phyloP scores from a whole-genome alignment of 1,140 invertebrate species.

The Asobara japonica region DNA sequence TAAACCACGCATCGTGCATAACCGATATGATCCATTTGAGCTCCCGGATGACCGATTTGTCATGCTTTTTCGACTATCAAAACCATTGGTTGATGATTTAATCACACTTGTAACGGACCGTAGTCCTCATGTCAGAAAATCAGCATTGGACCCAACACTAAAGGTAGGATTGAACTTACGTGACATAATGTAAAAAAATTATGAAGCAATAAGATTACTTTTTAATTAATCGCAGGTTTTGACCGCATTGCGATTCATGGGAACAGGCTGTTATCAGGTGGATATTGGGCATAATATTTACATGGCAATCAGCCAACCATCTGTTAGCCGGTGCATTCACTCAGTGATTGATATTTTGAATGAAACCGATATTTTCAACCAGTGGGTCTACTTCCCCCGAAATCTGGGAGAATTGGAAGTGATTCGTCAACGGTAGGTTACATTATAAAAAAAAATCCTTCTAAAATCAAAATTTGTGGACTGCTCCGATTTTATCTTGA shows the following conservation, averaged over 20 bases:
- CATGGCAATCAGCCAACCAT: constrained; percentile 33
- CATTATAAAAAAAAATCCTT: no score
- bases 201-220: no score
- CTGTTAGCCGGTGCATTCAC: constrained; percentile 26
- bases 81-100: no score
- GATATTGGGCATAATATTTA: constrained; percentile 29
- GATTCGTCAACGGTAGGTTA: constrained; percentile 22
- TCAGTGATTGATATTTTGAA: constrained; percentile 26
- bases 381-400: constrained; percentile 27
- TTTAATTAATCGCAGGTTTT: constrained; percentile 27
- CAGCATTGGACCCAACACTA: neutral
- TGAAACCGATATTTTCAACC: constrained; percentile 18
- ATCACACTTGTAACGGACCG: neutral
- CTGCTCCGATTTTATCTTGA: no score
- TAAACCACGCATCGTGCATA: no score
- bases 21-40: no score
- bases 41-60: no score
- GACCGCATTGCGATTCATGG: constrained; percentile 29
- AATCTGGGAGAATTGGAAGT: constrained; percentile 20
- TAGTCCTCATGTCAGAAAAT: no score
- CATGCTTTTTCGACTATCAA: no score
- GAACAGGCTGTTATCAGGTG: constrained; percentile 29
- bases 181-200: no score
- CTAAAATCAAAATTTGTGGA: no score
- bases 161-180: neutral